Base-by-base conservation (phyloP, 2,797 vertebrate species). In the Tympanoctomys barrerae region DNA sequence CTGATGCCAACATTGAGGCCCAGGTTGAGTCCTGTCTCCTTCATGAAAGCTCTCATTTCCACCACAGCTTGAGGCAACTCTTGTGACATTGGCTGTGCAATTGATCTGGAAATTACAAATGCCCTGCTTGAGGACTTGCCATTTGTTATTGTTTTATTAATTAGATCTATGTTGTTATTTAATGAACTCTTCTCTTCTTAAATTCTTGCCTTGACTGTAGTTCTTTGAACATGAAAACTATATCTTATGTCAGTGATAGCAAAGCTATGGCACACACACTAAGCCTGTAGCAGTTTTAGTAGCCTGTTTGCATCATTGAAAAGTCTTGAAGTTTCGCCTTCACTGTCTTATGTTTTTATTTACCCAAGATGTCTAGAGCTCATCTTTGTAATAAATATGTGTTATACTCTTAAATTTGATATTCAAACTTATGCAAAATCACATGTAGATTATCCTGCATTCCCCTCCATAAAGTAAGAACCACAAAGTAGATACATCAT, bases 31-130 rank as follows among this genome's bases (percentile, higher is more conserved):
- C n/a, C 90, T 52, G 16, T 59, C 57, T 79, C 9, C 68, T 94
- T 95, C 26, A 46, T 77, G 85, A 59, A 96, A 62, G 46, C 93
- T 95, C 95, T 96, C 90, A 96, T 97, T 97, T 96, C 91, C 5
- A 88, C 87, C 91, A 70, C 91, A 96, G 95, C 91, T 97, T 91
- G 93, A 98, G 96, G 52, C 75, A 59, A 93, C 96, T 95, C 90
- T 79, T 94, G 78, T 79, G 73, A 73, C 93, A 90, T 91, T 96
- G 82, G 39, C 82, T 93, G 31, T 70, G 66, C 31, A 80, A 70
- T 96, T 87, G 84, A 83, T 93, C 91, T 93, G 83, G 73, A 96
- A 94, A 97, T 97, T 94, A 96, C 93, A 96, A 95, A 94, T 94
- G 84, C 73, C 75, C 83, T 88, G 64, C 88, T 94, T 97, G 62